These are phyloP conservation scores for Butorides virescens DNA, from an alignment of 2,113 vertebrate species.

Conservation along the genomic window DNA sequence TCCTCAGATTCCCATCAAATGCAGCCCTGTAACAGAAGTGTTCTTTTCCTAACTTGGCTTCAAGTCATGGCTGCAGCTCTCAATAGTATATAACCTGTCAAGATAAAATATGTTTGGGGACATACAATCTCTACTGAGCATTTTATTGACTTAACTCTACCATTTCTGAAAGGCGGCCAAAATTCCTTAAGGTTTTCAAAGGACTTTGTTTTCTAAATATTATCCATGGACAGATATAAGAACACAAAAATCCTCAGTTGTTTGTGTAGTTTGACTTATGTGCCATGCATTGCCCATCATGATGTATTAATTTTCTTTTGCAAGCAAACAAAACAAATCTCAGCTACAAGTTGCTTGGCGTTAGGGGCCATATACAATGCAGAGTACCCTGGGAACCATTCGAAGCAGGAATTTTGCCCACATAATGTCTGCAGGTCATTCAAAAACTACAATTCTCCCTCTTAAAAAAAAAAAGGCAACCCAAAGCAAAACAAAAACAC, in stretches of 20 bases:
- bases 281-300: constrained; percentile 23
- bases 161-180: constrained; percentile 71
- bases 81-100: constrained; percentile 35
- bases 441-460: not conserved
- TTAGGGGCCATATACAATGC: not conserved
- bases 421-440: not conserved
- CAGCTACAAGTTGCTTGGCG: not conserved
- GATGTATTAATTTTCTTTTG: constrained; percentile 52
- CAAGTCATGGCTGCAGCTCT: constrained; percentile 7
- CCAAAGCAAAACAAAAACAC: not conserved
- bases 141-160: constrained; percentile 71
- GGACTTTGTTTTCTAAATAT: constrained; percentile 70
- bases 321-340: constrained; percentile 40
- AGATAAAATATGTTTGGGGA: constrained; percentile 70
- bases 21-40: not conserved
- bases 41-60: constrained; percentile 52
- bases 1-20: constrained; percentile 36
- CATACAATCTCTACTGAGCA: constrained; percentile 63
- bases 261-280: constrained; percentile 63
- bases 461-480: not conserved
- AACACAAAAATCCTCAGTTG: constrained; percentile 30
- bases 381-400: not conserved
- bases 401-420: not conserved
- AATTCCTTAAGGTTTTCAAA: constrained; percentile 66
- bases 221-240: constrained; percentile 15